Evolutionary conservation across 2,797 vertebrate species (phyloP).

Genomic region (Poeciliopsis gracilis): DNA sequence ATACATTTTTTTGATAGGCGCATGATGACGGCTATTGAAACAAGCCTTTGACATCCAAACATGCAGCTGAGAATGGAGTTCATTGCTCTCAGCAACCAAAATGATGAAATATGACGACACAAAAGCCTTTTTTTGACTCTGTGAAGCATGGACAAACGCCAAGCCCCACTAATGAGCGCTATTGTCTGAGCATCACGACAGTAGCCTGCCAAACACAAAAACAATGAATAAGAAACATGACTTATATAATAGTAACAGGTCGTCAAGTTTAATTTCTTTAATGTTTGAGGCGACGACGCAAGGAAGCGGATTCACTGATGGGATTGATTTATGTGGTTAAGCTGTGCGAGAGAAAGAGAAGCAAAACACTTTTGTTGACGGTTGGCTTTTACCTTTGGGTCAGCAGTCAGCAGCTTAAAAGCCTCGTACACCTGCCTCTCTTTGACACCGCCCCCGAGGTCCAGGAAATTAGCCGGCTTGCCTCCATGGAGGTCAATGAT

Average conservation of each 20-base stretch:
- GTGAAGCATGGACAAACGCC: slow-evolving; percentile 50
- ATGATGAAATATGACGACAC: slow-evolving; percentile 45
- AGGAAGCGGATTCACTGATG: neutral
- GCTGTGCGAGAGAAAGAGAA: neutral
- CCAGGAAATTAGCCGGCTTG: slow-evolving; percentile 97
- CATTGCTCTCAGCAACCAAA: slow-evolving; percentile 32
- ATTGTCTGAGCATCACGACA: slow-evolving; percentile 47
- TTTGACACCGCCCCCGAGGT: slow-evolving; percentile 96
- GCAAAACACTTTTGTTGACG: neutral
- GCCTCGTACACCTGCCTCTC: slow-evolving; percentile 97
- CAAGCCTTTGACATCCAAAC: slow-evolving; percentile 31
- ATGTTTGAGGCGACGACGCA: neutral
- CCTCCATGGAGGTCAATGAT: slow-evolving; percentile 97
- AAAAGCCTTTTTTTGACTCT: slow-evolving; percentile 36
- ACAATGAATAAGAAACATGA: slow-evolving; percentile 42
- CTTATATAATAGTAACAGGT: neutral
- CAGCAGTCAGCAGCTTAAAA: slow-evolving; percentile 95
- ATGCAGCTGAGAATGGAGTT: slow-evolving; percentile 41
- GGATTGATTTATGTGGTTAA: neutral
- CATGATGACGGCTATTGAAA: slow-evolving; percentile 15
- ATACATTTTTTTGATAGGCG: neutral
- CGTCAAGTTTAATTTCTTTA: neutral
- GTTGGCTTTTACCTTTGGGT: slow-evolving; percentile 89
- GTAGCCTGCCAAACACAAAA: slow-evolving; percentile 34
- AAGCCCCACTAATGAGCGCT: slow-evolving; percentile 53